Base-by-base conservation (phyloP, 2,113 vertebrate species). In the Ptilonorhynchus violaceus region DNA sequence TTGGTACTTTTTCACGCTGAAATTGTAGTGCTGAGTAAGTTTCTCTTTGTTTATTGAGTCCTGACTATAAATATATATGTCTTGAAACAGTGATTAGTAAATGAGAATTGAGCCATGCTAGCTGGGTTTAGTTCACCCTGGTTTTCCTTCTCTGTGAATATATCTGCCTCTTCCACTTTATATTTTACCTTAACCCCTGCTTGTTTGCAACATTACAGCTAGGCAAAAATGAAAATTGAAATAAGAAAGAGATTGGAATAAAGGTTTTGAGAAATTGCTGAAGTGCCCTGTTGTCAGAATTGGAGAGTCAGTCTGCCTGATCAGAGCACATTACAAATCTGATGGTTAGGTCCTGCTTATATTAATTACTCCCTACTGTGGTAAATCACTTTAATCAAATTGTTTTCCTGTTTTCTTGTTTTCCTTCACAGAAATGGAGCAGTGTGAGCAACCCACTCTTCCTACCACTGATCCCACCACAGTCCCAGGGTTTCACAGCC, bases 401-500 rank as follows among this genome's bases (percentile, higher is more conserved):
- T 60, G 7, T 11, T 58, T 41, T 81, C 4, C 39, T 73, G 17
- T 21, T 62, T 49, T 81, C 9, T 53, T 78, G 31, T 88, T 74
- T 82, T 73, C 47, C 78, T 79, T 95, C 85, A 60, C 88, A 99
- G 99, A 99, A 99, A 92, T 99, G 99, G 99, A 98, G 98, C 96
- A 99, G 99, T 13, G 99, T 99, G 85, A 99, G 98, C 98, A 99
- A 99, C 93, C 99, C 99, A 1, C 98, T 99, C 60, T 99, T 99
- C 97, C 98, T 99, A 46, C 99, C 99, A 0, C 97, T 99, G 50
- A 99, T 99, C 95, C 99, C 99, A 5, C 99, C 99, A 4, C 98
- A 99, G 82, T 98, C 99, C 1, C 99, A 99, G 22, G 99, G 99
- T 30, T 99, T 99, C 98, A 99, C 99, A 1, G 99, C 99, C 4